Conservation (phyloP, 2,113 vertebrate genomes). For the Apus apus region DNA sequence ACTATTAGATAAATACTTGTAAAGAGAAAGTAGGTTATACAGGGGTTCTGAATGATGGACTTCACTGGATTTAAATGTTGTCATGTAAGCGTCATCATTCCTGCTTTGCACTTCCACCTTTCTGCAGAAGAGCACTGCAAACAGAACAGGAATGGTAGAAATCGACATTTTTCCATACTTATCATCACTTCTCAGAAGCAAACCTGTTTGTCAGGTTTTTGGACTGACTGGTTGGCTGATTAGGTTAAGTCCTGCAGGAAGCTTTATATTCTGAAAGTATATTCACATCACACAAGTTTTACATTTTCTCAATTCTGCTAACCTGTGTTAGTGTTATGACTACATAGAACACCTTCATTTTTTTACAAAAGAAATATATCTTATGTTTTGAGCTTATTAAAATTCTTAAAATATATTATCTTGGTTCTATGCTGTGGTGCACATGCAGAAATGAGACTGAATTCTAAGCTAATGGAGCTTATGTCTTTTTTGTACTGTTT, state of each 20-base stretch:
- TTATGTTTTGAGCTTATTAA: background rate
- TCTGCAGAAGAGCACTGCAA: background rate
- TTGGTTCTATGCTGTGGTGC: background rate
- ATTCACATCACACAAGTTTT: background rate
- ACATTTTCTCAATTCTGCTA: background rate
- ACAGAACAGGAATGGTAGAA: background rate
- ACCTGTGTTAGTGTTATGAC: background rate
- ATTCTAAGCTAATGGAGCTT: background rate
- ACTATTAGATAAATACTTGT: background rate
- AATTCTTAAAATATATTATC: background rate
- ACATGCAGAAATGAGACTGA: background rate
- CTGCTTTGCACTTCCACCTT: background rate
- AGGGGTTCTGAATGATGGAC: background rate
- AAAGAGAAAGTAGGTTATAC: background rate
- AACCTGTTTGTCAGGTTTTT: background rate
- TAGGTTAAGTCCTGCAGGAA: background rate
- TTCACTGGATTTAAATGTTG: background rate
- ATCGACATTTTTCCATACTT: background rate
- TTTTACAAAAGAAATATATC: background rate
- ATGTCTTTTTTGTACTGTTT: background rate
- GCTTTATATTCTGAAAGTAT: background rate
- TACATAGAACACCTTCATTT: rapidly evolving
- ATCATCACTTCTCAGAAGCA: background rate
- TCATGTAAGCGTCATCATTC: background rate
- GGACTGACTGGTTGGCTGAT: background rate